Conservation (phyloP, 2,797 vertebrate species). For the Sebastes matsubarae region DNA sequence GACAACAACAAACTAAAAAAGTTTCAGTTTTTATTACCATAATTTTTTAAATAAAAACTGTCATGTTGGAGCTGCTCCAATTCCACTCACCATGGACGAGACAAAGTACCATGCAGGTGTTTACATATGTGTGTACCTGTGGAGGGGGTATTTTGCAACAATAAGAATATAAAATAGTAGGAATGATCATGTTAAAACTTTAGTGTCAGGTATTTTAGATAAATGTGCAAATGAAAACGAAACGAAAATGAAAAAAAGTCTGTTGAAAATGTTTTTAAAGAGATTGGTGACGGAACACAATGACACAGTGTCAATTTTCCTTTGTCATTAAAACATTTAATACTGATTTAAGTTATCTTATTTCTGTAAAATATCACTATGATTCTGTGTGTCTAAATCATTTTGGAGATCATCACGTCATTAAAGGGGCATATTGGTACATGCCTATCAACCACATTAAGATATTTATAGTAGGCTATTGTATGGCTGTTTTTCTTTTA, state of each 20-base stretch:
- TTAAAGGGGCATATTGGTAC: background rate
- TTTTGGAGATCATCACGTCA: background rate
- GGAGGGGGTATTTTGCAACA: background rate
- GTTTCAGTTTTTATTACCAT: too few relatives aligned
- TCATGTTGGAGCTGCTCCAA: too few relatives aligned
- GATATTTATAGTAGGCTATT: background rate
- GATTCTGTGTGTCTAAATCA: background rate
- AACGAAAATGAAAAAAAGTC: too few relatives aligned
- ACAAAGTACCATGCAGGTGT: background rate
- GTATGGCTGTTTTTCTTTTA: background rate
- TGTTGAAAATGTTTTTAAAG: background rate
- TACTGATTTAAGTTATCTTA: background rate
- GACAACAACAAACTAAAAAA: background rate
- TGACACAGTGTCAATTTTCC: background rate
- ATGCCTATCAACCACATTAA: background rate
- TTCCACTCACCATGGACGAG: too few relatives aligned
- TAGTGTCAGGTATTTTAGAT: background rate
- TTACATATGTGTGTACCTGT: background rate
- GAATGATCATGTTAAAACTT: background rate
- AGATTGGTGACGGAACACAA: too few relatives aligned
- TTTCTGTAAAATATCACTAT: background rate
- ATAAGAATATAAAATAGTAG: background rate
- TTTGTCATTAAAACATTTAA: background rate
- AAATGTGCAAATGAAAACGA: background rate
- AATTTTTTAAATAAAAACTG: too few relatives aligned